Evolutionary conservation across 2,888 invertebrate genomes (phyloP), one percentile per base, ranked within the genome.

Genomic region (Linnaemya vulpina): DNA sequence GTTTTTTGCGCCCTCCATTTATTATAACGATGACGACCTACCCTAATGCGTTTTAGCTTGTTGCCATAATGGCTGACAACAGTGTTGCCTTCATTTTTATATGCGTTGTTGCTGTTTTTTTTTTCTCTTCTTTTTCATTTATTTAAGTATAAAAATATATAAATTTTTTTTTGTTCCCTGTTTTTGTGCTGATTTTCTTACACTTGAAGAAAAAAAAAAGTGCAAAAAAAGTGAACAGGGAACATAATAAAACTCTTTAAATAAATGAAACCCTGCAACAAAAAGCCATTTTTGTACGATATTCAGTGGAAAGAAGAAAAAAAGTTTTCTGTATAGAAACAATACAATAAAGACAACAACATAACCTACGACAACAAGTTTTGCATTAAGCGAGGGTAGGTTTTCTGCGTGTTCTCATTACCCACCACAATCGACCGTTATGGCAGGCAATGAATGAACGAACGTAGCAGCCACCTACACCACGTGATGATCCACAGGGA

Each of bases 331-430:
- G 55, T 62, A 76, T 49, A 82, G 81, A 65, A 49, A 71, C 70
- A 76, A 62, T 63, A 62, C n/a, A 46, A 43, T 40, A 46, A 68
- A 5, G 46, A 58, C 84, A 82, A 78, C 43, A 63, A 46, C 84
- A 82, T 85, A 87, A 87, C 88, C 88, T 88, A 88, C 86, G 87
- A 79, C 87, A 88, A 88, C 81, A 82, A 83, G 86, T 86, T 88
- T 83, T 20, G 78, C 38, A 75, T 87, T 87, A 76, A 79, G 78
- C 84, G 51, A 87, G 88, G 88, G 88, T 88, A 86, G 87, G 82
- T 87, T 83, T 73, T 67, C 46, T 46, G 9, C 20, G 17, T 43
- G 9, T 20, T 17, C 35, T 49, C 51, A 65, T 65, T 65, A 38
- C 20, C 76, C 76, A 77, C 17, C 55, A 77, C 40, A 60, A 55